Base-by-base conservation (phyloP, 2,888 invertebrate genomes). In the Lithophane semibrunnea region DNA sequence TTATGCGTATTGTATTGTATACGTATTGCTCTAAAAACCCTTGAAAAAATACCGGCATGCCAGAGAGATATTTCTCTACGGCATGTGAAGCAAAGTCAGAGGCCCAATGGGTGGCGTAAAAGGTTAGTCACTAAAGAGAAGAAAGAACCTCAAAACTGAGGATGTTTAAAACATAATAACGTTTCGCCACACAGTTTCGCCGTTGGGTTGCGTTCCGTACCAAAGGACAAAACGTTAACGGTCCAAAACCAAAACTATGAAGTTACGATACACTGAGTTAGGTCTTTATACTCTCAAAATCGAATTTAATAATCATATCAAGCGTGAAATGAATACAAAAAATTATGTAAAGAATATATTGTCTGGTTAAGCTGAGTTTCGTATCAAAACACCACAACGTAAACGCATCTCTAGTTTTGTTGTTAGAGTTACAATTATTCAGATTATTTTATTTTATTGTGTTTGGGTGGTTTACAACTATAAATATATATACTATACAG, bases 241-340 rank as follows among this genome's bases (percentile, higher is more conserved):
- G 42, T n/a, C 66, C 79, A 58, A 64, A 71, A 58, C 84, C 61
- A 24, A 73, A 68, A 73, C 61, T 54, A n/a, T 29, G 21, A 58
- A 42, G 1, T 10, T 47, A 63, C 18, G 37, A 29, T 4, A 67
- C 37, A 24, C 21, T 3, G 37, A 24, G 60, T 70, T 63, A 58
- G 10, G 24, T 18, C 47, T 47, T 65, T 42, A 56, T 44, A 49
- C 47, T 52, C 8, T 8, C 0, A n/a, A 70, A 10, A 80, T 60
- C 13, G 29, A 58, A 77, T 21, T 21, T n/a, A 16, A 42, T 44
- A 21, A 24, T n/a, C 10, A 24, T 44, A 52, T 29, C 42, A 29
- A 69, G 52, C 44, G 24, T 56, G 47, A 75, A 42, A 49, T 69
- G 21, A 47, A 42, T 42, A 18, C 18, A 8, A 5, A 44, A 44